Base-by-base conservation (phyloP, 2,888 invertebrate genomes). In the Lysandra bellargus region DNA sequence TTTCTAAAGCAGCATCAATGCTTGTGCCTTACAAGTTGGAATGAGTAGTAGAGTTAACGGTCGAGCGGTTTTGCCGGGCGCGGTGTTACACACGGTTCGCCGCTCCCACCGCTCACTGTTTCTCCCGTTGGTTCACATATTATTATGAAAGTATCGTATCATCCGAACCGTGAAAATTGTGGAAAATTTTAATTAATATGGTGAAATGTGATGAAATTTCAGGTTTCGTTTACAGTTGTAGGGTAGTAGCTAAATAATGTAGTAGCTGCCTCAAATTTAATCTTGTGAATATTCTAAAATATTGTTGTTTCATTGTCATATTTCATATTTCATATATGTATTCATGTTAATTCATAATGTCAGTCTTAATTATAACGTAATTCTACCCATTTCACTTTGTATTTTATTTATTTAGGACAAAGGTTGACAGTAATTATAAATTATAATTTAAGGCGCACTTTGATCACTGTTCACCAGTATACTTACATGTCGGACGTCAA, bases 401-500 rank as follows among this genome's bases (percentile, higher is more conserved):
- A 2, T 49, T 9, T 49, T 0, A 49, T 9, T 49, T 49, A 49
- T 49, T 49, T 49, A 49, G 9, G 2, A 49, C 49, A 49, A 49
- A 49, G 49, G 9, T 9, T 9, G 2, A 49, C 49, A 49, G 9
- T 23, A 23, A 23, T 37, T 37, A 37, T 37, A 37, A 37, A 37
- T 49, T 9, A 49, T 49, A 49, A 49, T 49, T 49, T 12, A 49
- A 49, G 49, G 49, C 9, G 9, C 9, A 49, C 49, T 49, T 49
- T 49, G 49, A 49, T 49, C 49, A 49, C 49, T 49, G 49, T 44
- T 44, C 7, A 44, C 44, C 44, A 12, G 64, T 30, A 23, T 23
- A 87, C 95, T 95, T 90, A 95, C 95, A 95, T 95, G 90, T 95
- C 95, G 89, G 95, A 95, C 84, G 95, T 95, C 85, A 95, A 91